Base-by-base conservation (phyloP, 64 coral and sea anemone species). In the Montipora sp. region DNA sequence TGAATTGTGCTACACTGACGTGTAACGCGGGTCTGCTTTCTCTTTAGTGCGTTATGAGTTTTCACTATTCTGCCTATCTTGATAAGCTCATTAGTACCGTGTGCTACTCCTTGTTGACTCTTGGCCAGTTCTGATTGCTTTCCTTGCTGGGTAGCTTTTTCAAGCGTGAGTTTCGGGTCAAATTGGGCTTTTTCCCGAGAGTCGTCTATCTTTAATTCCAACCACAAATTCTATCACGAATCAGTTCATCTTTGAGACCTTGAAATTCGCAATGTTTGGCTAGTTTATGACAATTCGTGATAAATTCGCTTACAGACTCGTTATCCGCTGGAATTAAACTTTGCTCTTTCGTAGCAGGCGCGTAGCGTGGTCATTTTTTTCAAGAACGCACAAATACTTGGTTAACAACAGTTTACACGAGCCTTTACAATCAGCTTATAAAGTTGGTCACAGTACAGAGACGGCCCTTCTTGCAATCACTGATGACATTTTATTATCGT, bases 101-200 rank as follows among this genome's bases (percentile, higher is more conserved):
- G 53, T 57, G 10, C 10, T 43, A 87, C 55, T 59, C 83, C 63
- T 75, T 94, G 68, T 51, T 57, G 53, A 10, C 75, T 66, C 69
- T 79, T 77, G 76, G 80, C 84, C 72, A 22, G 59, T 78, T 93
- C 92, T n/a, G 75, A 80, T 61, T 93, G 75, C 69, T 51, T 78
- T 58, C 59, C 74, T 27, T 60, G 71, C 58, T 3, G 57, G 48
- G 75, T 74, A 23, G 71, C 81, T 44, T 58, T 85, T 76, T 79
- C 84, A 79, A 88, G 36, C 23, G 92, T 88, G 24, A 93, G 45
- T 24, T 87, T 69, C 14, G 92, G 48, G 10, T 93, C 84, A 19
- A 87, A 51, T 87, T 88, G 75, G 13, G 88, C 12, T 51, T 88
- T 93, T 53, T 93, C 24, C 82, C 5, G 81, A 87, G 49, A 92